Evolutionary conservation across 2,797 vertebrate genomes (phyloP).

Genomic region (Ceryle rudis): DNA sequence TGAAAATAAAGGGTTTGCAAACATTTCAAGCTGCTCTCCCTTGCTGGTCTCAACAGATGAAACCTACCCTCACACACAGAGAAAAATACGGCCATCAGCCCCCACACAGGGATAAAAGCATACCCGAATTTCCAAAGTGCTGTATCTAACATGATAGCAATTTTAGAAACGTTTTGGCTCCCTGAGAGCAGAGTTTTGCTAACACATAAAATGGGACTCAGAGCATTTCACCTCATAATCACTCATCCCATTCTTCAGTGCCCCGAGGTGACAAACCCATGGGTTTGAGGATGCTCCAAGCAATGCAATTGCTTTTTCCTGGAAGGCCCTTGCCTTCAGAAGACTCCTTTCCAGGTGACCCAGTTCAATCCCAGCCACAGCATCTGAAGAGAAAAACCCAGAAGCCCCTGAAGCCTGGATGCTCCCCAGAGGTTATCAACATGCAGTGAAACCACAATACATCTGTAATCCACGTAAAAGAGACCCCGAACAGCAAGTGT

Average conservation of each 20-base stretch:
- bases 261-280: neutral
- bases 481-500: neutral
- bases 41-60: neutral
- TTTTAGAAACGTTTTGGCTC: neutral
- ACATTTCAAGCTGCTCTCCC: neutral
- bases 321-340: neutral
- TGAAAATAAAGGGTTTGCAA: neutral
- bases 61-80: neutral
- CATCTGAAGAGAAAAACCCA: neutral
- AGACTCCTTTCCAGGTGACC: neutral
- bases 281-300: neutral
- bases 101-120: neutral
- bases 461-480: neutral
- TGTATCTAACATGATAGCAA: neutral
- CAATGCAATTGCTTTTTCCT: neutral
- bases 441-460: neutral
- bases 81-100: neutral
- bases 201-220: neutral
- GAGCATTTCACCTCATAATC: neutral
- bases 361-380: fast-evolving
- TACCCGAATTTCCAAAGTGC: neutral
- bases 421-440: neutral
- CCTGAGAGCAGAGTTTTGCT: neutral
- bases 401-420: neutral
- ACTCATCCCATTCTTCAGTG: neutral